A percentile compares a stretch with the other conserved stretches of the same genome.
Evolutionary conservation across 2,888 invertebrate genomes (phyloP).

Genomic region (Petrolisthes manimaculis): DNA sequence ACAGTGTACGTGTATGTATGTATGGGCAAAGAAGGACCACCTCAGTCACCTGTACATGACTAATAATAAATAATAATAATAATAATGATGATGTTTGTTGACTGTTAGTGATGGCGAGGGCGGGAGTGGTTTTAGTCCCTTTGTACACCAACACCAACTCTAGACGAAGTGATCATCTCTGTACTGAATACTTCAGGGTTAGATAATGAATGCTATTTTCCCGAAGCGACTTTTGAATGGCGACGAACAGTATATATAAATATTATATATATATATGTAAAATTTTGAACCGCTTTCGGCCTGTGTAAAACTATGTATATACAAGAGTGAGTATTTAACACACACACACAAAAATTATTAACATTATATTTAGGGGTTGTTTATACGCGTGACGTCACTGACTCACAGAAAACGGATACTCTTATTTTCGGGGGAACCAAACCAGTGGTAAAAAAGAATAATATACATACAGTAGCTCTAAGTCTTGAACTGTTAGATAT

Average conservation of each 20-base stretch:
- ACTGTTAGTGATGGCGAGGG: neutral
- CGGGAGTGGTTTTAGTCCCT: neutral
- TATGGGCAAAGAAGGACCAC: too few species aligned
- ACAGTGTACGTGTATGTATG: too few species aligned
- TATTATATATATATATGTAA: constrained; percentile 19
- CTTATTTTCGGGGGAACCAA: constrained; percentile 7
- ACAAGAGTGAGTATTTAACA: constrained; percentile 22
- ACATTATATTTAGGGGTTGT: constrained; percentile 28
- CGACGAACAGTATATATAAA: constrained; percentile 6
- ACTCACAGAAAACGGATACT: constrained; percentile 11
- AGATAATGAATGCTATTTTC: constrained; percentile 23
- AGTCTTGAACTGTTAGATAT: constrained; percentile 55
- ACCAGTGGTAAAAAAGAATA: neutral
- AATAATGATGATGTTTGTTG: neutral
- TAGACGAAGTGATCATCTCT: constrained; percentile 8
- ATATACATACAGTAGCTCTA: constrained; percentile 34
- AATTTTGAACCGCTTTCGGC: constrained; percentile 30
- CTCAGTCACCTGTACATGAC: too few species aligned
- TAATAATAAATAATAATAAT: too few species aligned
- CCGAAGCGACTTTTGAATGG: constrained; percentile 7
- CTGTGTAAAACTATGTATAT: constrained; percentile 29
- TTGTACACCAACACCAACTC: neutral
- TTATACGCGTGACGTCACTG: constrained; percentile 30
- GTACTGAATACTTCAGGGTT: constrained; percentile 38
- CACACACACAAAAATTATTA: constrained; percentile 13